A percentile compares a stretch with the other conserved stretches of the same genome.
These are phyloP conservation scores for Drosophila tristis DNA, from an alignment of 1,140 invertebrate genomes.

Conservation along the genomic window DNA sequence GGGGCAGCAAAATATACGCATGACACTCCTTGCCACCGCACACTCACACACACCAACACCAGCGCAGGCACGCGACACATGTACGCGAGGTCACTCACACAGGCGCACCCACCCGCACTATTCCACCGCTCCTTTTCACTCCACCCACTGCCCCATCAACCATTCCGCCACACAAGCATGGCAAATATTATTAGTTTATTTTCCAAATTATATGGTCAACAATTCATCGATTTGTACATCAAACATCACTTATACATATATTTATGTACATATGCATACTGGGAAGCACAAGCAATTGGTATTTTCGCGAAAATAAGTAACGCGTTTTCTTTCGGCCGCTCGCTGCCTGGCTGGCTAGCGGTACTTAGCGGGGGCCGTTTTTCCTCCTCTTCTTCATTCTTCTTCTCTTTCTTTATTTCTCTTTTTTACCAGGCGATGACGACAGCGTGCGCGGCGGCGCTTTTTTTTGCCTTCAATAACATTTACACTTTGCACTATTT, in stretches of 20 bases:
- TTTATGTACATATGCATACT: slow-evolving; percentile 22
- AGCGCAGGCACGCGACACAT: slow-evolving; percentile 67
- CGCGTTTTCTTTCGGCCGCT: slow-evolving; percentile 47
- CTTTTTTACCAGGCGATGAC: slow-evolving; percentile 71
- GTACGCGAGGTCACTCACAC: slow-evolving; percentile 77
- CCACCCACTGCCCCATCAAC: slow-evolving; percentile 11
- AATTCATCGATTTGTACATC: slow-evolving; percentile 50
- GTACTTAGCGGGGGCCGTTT: slow-evolving; percentile 21
- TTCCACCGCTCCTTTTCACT: slow-evolving; percentile 19
- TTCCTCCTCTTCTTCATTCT: slow-evolving; percentile 58
- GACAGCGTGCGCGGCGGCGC: slow-evolving; percentile 70
- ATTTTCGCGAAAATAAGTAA: slow-evolving; percentile 60
- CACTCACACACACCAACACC: slow-evolving; percentile 35
- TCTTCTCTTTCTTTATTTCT: slow-evolving; percentile 30
- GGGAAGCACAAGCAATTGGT: slow-evolving; percentile 43
- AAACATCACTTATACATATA: slow-evolving; percentile 19
- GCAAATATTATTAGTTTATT: slow-evolving; percentile 76
- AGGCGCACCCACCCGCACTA: slow-evolving; percentile 40
- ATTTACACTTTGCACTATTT: slow-evolving; percentile 81
- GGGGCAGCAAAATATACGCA: slow-evolving; percentile 72
- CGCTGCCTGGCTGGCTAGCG: slow-evolving; percentile 20
- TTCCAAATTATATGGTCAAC: slow-evolving; percentile 60
- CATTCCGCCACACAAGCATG: slow-evolving; percentile 13
- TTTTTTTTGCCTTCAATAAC: slow-evolving; percentile 74
- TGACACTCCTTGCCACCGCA: slow-evolving; percentile 79